Conservation (phyloP, 1,140 invertebrate species). For the Drosophila funebris region DNA sequence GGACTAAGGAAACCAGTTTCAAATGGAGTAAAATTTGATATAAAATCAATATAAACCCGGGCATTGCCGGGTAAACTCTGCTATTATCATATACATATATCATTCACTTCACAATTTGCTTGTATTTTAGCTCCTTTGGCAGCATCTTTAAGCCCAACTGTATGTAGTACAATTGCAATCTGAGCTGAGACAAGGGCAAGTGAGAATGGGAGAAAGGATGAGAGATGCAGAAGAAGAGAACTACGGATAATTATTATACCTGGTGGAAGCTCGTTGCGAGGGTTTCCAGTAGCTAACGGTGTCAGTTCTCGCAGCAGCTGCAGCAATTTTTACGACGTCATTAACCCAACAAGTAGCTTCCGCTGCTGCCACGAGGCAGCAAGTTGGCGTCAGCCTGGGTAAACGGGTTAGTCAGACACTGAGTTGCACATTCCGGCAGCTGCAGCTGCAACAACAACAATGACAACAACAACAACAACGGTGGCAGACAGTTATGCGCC, state of each 20-base stretch:
- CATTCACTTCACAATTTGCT: not conserved
- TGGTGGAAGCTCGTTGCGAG: conserved; percentile 10
- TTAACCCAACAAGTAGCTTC: conserved; percentile 63
- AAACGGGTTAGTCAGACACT: conserved; percentile 40
- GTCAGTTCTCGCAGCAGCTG: conserved; percentile 45
- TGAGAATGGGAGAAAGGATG: not conserved
- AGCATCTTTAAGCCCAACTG: conserved; percentile 21
- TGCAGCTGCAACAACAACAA: conserved; percentile 1
- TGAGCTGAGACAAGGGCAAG: not conserved
- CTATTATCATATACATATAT: not conserved
- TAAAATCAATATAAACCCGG: not conserved
- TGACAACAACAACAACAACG: not conserved
- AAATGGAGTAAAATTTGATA: too few relatives aligned
- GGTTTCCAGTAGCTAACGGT: conserved; percentile 24
- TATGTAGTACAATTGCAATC: conserved; percentile 6
- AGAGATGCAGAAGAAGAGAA: not conserved
- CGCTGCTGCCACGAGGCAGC: conserved; percentile 20
- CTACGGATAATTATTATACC: conserved; percentile 50
- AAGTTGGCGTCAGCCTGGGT: conserved; percentile 23
- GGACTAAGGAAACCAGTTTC: too few relatives aligned
- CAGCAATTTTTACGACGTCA: conserved; percentile 61
- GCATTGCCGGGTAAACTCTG: not conserved
- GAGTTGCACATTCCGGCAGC: conserved; percentile 44
- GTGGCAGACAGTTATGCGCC: conserved; percentile 48
- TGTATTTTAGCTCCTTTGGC: not conserved